A percentile compares a stretch with the other conserved stretches of the same genome.
These are phyloP conservation scores for Cacoxenus indagator DNA, from an alignment of 2,888 invertebrate species.

Conservation along the genomic window DNA sequence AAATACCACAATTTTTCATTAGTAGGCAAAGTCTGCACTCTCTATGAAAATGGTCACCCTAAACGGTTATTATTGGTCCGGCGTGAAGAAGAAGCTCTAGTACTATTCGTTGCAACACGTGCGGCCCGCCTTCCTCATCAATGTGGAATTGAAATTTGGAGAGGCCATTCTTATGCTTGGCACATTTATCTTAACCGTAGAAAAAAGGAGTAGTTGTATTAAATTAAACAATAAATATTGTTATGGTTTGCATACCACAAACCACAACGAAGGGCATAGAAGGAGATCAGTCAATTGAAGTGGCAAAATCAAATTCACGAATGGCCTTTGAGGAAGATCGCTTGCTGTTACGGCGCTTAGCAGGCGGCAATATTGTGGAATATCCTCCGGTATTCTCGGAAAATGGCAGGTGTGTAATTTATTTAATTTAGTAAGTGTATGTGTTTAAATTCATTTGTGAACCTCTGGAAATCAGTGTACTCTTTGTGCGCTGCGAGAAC, in stretches of 20 bases:
- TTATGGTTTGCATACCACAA: constrained; percentile 26
- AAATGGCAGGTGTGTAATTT: constrained; percentile 75
- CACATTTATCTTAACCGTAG: neutral
- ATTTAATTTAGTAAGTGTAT: neutral
- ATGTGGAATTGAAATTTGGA: neutral
- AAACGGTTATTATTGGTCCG: neutral
- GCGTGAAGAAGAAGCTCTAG: constrained; percentile 6
- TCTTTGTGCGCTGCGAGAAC: constrained; percentile 76
- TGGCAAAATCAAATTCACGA: no score
- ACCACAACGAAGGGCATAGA: constrained; percentile 1
- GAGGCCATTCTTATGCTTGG: neutral
- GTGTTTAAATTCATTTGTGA: constrained; percentile 32
- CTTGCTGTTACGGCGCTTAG: constrained; percentile 73
- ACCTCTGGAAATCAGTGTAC: constrained; percentile 72
- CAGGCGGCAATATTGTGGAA: constrained; percentile 76
- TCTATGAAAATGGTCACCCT: neutral
- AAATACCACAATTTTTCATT: no score
- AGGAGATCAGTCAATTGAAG: neutral
- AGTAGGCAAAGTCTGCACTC: no score
- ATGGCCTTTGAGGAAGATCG: constrained; percentile 67
- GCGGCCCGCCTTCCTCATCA: neutral
- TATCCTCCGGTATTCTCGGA: constrained; percentile 76
- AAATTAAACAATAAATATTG: neutral
- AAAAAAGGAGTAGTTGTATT: neutral
- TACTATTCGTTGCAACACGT: constrained; percentile 12